These are phyloP conservation scores for Camponotus vicinus DNA, from an alignment of 1,140 invertebrate genomes.

Conservation along the genomic window DNA sequence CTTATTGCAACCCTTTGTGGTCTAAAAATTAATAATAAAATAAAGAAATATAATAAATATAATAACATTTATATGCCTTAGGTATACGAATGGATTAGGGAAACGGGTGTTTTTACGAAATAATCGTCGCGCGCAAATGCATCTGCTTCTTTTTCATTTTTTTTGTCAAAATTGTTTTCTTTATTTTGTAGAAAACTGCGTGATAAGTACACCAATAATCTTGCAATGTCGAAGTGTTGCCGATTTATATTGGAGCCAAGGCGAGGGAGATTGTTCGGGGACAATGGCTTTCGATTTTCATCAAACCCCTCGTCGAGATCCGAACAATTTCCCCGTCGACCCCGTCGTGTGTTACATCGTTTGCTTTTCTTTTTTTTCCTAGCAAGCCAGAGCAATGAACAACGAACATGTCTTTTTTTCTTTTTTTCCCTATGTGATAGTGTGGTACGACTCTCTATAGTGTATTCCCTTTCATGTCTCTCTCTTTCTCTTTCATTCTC, in stretches of 20 bases:
- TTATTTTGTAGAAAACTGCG: conserved; percentile 85
- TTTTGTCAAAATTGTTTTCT: conserved; percentile 83
- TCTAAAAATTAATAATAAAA: conserved; percentile 14
- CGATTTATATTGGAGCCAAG: conserved; percentile 80
- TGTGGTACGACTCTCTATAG: conserved; percentile 76
- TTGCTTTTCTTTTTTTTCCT: conserved; percentile 74
- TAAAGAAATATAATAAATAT: conserved; percentile 24
- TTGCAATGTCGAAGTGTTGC: conserved; percentile 83
- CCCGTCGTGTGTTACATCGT: conserved; percentile 73
- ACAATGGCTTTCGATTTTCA: conserved; percentile 34
- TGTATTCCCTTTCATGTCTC: conserved; percentile 66
- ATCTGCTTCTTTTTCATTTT: conserved; percentile 16
- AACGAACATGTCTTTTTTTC: conserved; percentile 79
- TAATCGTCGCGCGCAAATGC: neutral
- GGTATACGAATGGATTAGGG: conserved; percentile 21
- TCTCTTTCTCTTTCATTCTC: neutral
- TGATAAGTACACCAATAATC: conserved; percentile 86
- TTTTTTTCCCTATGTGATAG: conserved; percentile 76
- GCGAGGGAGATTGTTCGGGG: conserved; percentile 73
- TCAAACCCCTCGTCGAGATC: conserved; percentile 56
- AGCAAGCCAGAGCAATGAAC: conserved; percentile 83
- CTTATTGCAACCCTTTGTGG: neutral
- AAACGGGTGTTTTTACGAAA: conserved; percentile 2
- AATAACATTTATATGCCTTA: neutral
- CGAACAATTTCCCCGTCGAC: conserved; percentile 74